These are phyloP conservation scores for Cuculus canorus DNA, from an alignment of 2,797 vertebrate species.

Conservation along the genomic window DNA sequence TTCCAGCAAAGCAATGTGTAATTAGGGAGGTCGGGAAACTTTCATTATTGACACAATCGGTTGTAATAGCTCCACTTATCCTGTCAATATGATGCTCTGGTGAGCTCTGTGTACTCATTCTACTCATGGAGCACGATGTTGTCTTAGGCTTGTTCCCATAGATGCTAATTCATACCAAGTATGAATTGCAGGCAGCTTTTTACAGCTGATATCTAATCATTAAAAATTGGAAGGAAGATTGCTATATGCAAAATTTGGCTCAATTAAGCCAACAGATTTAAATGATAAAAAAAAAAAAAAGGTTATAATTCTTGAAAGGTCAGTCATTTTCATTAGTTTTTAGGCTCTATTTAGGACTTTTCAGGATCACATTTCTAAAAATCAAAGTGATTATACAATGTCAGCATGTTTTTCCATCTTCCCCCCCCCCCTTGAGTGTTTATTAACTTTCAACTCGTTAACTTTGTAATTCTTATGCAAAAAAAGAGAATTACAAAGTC, in stretches of 20 bases:
- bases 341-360: not conserved
- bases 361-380: not conserved
- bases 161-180: not conserved
- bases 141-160: not conserved
- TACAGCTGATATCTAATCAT: not conserved
- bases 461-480: not conserved
- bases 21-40: conserved; percentile 11
- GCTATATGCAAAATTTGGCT: not conserved
- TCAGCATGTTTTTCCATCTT: not conserved
- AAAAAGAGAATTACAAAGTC: not conserved
- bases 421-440: fast-evolving
- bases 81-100: not conserved
- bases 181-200: not conserved
- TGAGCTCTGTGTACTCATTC: not conserved
- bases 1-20: not conserved
- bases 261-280: not conserved
- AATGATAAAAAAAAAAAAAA: not conserved
- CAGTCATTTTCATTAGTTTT: not conserved
- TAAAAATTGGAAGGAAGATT: not conserved
- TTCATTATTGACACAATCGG: not conserved
- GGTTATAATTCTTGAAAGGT: not conserved
- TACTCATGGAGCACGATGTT: not conserved
- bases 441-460: not conserved
- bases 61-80: not conserved
- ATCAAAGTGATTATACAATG: not conserved